Base-by-base conservation (phyloP, 2,113 vertebrate genomes). In the Eulemur macaco region DNA sequence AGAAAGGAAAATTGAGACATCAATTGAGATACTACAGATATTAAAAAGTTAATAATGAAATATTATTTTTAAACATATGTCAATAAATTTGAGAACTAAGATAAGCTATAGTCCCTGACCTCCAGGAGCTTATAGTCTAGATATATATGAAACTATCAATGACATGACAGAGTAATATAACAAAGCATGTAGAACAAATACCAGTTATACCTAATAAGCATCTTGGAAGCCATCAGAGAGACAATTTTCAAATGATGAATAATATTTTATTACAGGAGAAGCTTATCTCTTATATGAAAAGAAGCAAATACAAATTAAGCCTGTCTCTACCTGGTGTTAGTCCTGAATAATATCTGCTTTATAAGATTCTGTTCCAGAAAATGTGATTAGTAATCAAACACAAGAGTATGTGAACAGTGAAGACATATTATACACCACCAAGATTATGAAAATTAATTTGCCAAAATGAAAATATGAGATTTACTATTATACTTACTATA, bases 221-320 rank as follows among this genome's bases (percentile, higher is more conserved):
- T 60, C 18, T 18, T 93, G 6, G 7, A 76, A 91, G 18, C 81
- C 2, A 47, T 69, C 18, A 73, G 14, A 80, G 17, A 69, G n/a
- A 63, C 27, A 80, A 77, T 88, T 97, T 81, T 85, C 8, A 88
- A 93, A 74, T 71, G 27, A 54, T 76, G 39, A 88, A 31, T 52
- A 64, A 76, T 63, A 82, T 81, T 94, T 74, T 89, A 92, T 83
- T 15, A 89, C 77, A 1, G 12, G 6, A 91, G 29, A 78, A 94
- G 6, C 14, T 58, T 66, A 58, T 80, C 5, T 92, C 45, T 42
- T 92, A 15, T 11, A 29, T 68, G 14, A 92, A 8, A 11, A 86
- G 5, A 90, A 86, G 18, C 23, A 42, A 76, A 71, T 58, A 76
- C 6, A 15, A 88, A 71, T 56, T 76, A 64, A 63, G 12, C 50